Evolutionary conservation across 2,113 vertebrate species (phyloP), one percentile per base, ranked within the genome.

Genomic region (Sander vitreus): DNA sequence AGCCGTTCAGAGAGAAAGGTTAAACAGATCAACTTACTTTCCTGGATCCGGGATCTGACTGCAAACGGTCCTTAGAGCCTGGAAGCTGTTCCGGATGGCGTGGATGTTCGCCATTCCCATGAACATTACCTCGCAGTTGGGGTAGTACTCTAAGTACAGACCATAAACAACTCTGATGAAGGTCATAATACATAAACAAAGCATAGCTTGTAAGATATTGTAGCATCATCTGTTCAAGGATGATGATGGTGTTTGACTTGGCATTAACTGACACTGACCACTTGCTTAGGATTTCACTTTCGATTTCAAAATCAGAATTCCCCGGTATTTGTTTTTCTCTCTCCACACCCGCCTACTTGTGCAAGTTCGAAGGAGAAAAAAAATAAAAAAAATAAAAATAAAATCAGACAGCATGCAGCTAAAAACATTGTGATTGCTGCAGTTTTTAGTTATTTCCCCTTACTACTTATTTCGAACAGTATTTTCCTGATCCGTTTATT

Each of bases 81-180:
- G 98, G 94, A 99, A 99, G 75, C 98, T 99, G 92, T 99, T 99
- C 55, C 98, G 95, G 90, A 99, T 99, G 90, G 98, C 97, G 43
- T 99, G 98, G 93, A 99, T 99, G 93, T 99, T 99, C 81, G 98
- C 98, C 98, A 99, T 99, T 79, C 98, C 98, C 98, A 99, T 99
- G 90, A 99, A 99, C 84, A 97, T 96, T 0, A 99, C 97, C 92
- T 99, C 98, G 60, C 98, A 99, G 94, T 99, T 99, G 0, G 98
- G 98, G 83, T 99, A 99, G 94, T 99, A 99, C 90, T 99, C 98
- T 99, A 78, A 23, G 82, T 13, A 90, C 43, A 90, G 13, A 88
- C 25, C 78, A 83, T 1, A 75, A 76, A 91, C 65, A 70, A 54
- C 58, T 53, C 27, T 3, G 33, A 50, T 63, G n/a, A 84, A 82